Evolutionary conservation across 2,113 vertebrate genomes (phyloP).

Genomic region (Fregetta grallaria): DNA sequence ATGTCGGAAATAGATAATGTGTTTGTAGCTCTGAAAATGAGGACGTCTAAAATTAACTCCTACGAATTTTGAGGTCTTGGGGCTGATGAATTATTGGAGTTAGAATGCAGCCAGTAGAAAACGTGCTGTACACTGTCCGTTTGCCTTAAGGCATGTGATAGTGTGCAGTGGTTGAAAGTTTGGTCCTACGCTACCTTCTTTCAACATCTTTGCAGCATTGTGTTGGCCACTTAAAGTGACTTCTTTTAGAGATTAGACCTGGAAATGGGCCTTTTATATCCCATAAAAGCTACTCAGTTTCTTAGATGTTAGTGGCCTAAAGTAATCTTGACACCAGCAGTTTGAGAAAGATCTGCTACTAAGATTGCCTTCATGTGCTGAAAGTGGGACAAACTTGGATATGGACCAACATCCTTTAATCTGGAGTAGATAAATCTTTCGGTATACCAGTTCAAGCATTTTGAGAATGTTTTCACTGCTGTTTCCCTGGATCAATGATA

Average conservation of each 20-base stretch:
- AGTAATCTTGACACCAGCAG: background rate
- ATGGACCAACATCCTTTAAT: background rate
- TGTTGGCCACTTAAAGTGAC: background rate
- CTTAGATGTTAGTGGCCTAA: background rate
- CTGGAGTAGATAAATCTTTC: background rate
- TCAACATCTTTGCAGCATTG: background rate
- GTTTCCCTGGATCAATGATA: background rate
- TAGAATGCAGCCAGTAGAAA: background rate
- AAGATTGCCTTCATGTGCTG: background rate
- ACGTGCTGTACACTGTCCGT: fast-evolving
- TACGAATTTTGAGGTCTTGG: background rate
- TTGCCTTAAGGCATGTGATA: background rate
- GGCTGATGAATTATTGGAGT: background rate
- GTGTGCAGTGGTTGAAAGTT: background rate
- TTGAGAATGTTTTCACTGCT: background rate
- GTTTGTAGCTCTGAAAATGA: background rate
- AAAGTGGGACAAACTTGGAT: background rate
- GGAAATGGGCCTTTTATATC: background rate
- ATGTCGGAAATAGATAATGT: background rate
- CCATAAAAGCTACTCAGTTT: background rate
- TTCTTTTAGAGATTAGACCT: background rate
- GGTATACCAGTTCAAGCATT: background rate
- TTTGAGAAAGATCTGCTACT: background rate
- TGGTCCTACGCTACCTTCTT: background rate
- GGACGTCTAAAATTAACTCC: background rate